Conservation (phyloP, 2,113 vertebrate genomes). For the Zeus faber region DNA sequence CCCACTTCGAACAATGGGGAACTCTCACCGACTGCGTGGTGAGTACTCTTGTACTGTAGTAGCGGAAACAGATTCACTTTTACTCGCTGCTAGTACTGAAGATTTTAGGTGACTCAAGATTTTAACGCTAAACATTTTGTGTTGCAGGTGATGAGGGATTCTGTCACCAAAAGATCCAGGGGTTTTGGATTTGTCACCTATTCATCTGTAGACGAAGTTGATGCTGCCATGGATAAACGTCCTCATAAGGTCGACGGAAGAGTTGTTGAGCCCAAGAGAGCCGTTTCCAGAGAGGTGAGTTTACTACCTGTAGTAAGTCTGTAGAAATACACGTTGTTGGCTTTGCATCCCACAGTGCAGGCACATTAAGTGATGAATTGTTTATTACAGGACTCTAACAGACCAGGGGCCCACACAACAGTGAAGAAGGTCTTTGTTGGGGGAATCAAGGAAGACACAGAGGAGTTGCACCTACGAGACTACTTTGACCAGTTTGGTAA, state of each 20-base stretch:
- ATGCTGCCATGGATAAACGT: conserved; percentile 88
- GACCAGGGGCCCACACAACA: conserved; percentile 90
- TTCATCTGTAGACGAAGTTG: conserved; percentile 86
- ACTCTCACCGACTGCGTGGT: conserved; percentile 93
- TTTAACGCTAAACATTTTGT: too few relatives aligned
- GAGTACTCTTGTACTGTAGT: conserved; percentile 37
- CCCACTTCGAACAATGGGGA: conserved; percentile 96
- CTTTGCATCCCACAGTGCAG: too few relatives aligned
- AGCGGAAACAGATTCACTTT: too few relatives aligned
- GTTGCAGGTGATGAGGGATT: conserved; percentile 90
- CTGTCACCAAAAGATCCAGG: conserved; percentile 86
- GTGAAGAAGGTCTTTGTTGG: conserved; percentile 98
- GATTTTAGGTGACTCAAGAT: too few relatives aligned
- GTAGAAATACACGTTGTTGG: too few relatives aligned
- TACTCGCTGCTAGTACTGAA: too few relatives aligned
- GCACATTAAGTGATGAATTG: too few relatives aligned
- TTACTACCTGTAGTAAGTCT: background rate
- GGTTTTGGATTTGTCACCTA: conserved; percentile 95
- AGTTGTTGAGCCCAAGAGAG: conserved; percentile 92
- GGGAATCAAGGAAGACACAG: conserved; percentile 94
- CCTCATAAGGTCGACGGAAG: conserved; percentile 94
- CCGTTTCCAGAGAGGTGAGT: conserved; percentile 88
- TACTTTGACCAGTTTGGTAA: conserved; percentile 92
- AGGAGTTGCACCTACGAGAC: conserved; percentile 88
- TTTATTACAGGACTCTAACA: conserved; percentile 83